These are phyloP conservation scores for Drosophila saltans DNA, from an alignment of 1,140 invertebrate genomes.

Conservation along the genomic window DNA sequence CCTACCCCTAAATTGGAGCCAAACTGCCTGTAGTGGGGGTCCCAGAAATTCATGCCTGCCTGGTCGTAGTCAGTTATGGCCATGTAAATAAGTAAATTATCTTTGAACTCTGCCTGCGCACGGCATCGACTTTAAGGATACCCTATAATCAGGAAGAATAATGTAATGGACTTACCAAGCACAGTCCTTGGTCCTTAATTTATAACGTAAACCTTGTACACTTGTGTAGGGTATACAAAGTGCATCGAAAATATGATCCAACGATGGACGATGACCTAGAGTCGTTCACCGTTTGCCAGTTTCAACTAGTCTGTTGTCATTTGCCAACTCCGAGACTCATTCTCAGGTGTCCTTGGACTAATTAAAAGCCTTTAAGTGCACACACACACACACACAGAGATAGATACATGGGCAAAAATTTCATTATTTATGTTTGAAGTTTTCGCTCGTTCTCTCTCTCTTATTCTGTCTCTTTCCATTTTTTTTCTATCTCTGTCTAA, in stretches of 20 bases:
- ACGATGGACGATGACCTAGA: slow-evolving; percentile 25
- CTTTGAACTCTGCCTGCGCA: slow-evolving; percentile 45
- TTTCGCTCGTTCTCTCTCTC: slow-evolving; percentile 31
- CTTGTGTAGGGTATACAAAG: slow-evolving; percentile 17
- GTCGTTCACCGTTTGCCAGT: slow-evolving; percentile 16
- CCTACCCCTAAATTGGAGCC: slow-evolving; percentile 17
- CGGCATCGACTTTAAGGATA: too few species aligned
- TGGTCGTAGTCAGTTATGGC: slow-evolving; percentile 61
- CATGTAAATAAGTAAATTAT: slow-evolving; percentile 74
- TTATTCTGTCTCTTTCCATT: background rate
- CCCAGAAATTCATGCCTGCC: background rate
- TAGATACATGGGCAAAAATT: slow-evolving; percentile 42
- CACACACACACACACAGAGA: slow-evolving; percentile 7
- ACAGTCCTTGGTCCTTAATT: too few species aligned
- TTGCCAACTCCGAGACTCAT: slow-evolving; percentile 41
- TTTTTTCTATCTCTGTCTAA: background rate
- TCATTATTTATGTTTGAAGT: slow-evolving; percentile 73
- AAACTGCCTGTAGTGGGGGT: slow-evolving; percentile 24
- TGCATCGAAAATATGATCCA: slow-evolving; percentile 15
- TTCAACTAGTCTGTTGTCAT: slow-evolving; percentile 45
- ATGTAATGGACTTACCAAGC: too few species aligned
- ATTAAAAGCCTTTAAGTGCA: slow-evolving; percentile 65
- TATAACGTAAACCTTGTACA: too few species aligned
- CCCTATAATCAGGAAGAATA: too few species aligned
- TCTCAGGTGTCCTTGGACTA: slow-evolving; percentile 72